Conservation (phyloP, 1,140 invertebrate genomes). For the Trissolcus basalis region DNA sequence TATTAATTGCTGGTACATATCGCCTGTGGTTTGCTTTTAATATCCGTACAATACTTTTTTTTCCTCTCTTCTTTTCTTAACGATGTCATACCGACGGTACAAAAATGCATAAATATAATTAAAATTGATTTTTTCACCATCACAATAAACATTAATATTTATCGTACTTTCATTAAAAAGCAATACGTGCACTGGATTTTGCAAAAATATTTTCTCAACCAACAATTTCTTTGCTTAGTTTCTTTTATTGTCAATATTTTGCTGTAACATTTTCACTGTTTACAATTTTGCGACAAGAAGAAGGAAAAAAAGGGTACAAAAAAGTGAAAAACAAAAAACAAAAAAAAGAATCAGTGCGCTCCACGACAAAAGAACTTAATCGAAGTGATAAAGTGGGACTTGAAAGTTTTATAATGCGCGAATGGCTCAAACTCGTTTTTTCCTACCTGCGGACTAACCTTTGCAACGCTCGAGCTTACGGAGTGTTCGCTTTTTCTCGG, state of each 20-base stretch:
- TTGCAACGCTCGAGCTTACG: conserved; percentile 8
- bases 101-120: conserved; percentile 2
- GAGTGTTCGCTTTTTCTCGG: conserved; percentile 23
- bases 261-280: conserved; percentile 8
- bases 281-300: conserved; percentile 7
- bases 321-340: conserved; percentile 1
- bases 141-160: no score
- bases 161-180: no score
- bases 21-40: conserved; percentile 1
- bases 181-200: no score
- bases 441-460: conserved; percentile 19
- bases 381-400: conserved; percentile 41
- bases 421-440: conserved; percentile 30
- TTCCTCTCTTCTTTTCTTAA: no score
- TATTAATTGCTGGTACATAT: no score
- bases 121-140: no score
- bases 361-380: conserved; percentile 37
- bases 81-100: no score
- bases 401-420: conserved; percentile 47
- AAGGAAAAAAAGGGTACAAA: not conserved
- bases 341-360: conserved; percentile 1
- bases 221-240: no score
- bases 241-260: no score
- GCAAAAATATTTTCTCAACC: no score
- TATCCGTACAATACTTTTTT: no score